phyloP scores from a whole-genome alignment of 37 sponge, comb jelly and placozoan genomes.

The Beroe ovata region DNA sequence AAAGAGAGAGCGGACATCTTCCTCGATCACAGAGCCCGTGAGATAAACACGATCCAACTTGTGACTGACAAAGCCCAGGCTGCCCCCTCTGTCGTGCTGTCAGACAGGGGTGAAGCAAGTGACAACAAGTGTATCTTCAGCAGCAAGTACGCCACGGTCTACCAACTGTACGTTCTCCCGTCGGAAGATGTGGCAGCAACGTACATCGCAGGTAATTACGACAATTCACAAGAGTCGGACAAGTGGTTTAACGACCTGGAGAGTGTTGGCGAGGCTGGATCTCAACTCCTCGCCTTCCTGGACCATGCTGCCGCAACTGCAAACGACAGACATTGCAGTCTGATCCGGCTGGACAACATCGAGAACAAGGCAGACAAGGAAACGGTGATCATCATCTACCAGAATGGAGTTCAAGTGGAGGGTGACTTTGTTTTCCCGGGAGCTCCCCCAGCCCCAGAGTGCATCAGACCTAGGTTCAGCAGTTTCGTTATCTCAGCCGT shows the following conservation, averaged over 20 bases:
- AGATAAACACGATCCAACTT: slow-evolving; percentile 35
- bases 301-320: not conserved
- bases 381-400: slow-evolving; percentile 2
- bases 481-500: not conserved
- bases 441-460: slow-evolving; percentile 17
- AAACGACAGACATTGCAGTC: not conserved
- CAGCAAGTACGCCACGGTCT: slow-evolving; percentile 50
- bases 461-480: not conserved
- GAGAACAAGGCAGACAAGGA: not conserved
- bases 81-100: not conserved
- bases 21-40: slow-evolving; percentile 42
- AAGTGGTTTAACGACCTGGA: slow-evolving; percentile 39
- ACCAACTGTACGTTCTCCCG: slow-evolving; percentile 54
- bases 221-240: not conserved
- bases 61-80: slow-evolving; percentile 26
- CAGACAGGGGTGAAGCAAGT: slow-evolving; percentile 27
- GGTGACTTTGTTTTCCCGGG: slow-evolving; percentile 9
- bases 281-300: slow-evolving; percentile 6
- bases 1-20: slow-evolving; percentile 5
- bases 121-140: slow-evolving; percentile 64
- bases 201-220: not conserved
- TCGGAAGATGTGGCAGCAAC: not conserved
- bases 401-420: slow-evolving; percentile 1
- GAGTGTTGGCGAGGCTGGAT: slow-evolving; percentile 27
- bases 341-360: slow-evolving; percentile 44